Evolutionary conservation across 53 echinoderm and acorn worm species (phyloP), one percentile per base, ranked within the genome.

Genomic region (Apostichopus leukothele): DNA sequence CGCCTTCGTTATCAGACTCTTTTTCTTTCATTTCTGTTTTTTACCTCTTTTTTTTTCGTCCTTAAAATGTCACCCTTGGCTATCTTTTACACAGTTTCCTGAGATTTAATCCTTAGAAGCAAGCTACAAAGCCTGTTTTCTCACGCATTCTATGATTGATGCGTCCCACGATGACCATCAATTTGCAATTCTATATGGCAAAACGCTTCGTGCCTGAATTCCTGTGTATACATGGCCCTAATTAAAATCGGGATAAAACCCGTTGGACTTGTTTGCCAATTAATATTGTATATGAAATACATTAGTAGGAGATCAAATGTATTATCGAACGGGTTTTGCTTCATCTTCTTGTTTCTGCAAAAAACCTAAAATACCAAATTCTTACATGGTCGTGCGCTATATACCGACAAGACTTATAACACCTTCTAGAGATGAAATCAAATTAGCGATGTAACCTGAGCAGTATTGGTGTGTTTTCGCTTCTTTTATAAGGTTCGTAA

Each of bases 221-320:
- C 53, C 80, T 80, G 54, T 80, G 80, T 80, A 80, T 80, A 80
- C 80, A 80, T 57, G 80, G 54, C 23, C 80, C 80, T 80, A 80
- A 80, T 80, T 80, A 80, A 80, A 57, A 80, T 53, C 80, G 55
- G 80, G 51, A 80, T 80, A 23, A 80, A 80, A 80, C 80, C n/a
- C 80, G 54, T 80, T 80, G 57, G 80, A 55, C 80, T 80, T 80
- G 80, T 80, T 80, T 80, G 80, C 80, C 80, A 80, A 80, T 80
- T 80, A 80, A 80, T 80, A 80, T 80, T 80, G 80, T 80, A 80
- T 80, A 80, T 80, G 80, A 80, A 80, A 80, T 80, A 80, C 80
- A 80, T 80, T 80, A 80, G 57, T 16, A 20, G 54, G n/a, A 80
- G 53, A 80, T 80, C 80, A 80, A 23, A 55, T 80, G 80, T 55